Conservation (phyloP, 2,113 vertebrate species). For the Alligator mississippiensis region DNA sequence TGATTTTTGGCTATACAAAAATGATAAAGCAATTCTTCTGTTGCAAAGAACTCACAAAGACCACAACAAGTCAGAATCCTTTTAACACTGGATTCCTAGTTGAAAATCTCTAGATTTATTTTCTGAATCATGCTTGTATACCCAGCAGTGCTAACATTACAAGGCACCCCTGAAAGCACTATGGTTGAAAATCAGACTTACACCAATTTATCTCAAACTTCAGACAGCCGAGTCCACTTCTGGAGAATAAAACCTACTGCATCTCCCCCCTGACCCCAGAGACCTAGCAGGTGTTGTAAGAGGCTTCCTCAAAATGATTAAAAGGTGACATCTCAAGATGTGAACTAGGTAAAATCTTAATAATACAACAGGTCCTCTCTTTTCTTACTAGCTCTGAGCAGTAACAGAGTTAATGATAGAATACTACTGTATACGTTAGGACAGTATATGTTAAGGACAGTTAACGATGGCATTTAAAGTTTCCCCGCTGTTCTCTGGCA, state of each 20-base stretch:
- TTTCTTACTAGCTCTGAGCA: not conserved
- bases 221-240: not conserved
- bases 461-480: not conserved
- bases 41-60: no score
- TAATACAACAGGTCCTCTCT: not conserved
- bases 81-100: no score
- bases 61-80: no score
- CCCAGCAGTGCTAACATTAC: no score
- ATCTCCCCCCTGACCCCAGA: not conserved
- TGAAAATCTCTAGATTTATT: no score
- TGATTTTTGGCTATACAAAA: no score
- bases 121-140: no score
- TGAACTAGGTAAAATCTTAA: not conserved
- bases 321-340: no score
- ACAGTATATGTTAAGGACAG: no score
- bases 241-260: not conserved
- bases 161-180: no score
- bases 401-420: not conserved
- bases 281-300: not conserved
- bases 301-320: not conserved
- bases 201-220: not conserved
- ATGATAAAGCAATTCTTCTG: no score
- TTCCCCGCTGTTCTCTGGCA: not conserved
- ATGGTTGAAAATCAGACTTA: no score
- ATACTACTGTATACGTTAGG: not conserved